Percentiles rank a stretch among this genome's conserved stretches.
phyloP scores from a whole-genome alignment of 2,113 vertebrate species.

The Mesitornis unicolor region DNA sequence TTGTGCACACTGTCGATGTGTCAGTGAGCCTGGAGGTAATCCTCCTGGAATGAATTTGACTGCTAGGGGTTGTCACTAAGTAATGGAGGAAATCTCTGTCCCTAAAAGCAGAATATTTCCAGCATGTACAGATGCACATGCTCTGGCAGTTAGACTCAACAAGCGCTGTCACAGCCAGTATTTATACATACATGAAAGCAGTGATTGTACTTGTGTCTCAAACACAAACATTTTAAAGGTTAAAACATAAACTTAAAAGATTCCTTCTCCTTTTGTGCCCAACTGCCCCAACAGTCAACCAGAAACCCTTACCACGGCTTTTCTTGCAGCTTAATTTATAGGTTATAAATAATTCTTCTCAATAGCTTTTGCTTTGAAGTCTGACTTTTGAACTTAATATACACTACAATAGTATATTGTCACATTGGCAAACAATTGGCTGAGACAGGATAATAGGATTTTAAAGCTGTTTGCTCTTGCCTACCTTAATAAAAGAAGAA shows the following conservation, averaged over 20 bases:
- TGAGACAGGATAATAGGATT: background rate
- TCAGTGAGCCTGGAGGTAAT: background rate
- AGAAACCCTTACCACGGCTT: background rate
- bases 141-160: background rate
- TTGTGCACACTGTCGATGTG: background rate
- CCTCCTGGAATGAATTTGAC: background rate
- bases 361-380: background rate
- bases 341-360: background rate
- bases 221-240: background rate
- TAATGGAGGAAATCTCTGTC: background rate
- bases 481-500: background rate
- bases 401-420: background rate
- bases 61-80: background rate
- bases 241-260: background rate
- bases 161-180: background rate
- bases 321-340: background rate
- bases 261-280: background rate
- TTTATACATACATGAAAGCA: background rate
- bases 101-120: background rate
- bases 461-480: background rate
- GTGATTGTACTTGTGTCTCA: background rate
- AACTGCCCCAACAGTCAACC: background rate
- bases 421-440: background rate
- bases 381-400: background rate
- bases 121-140: rapidly evolving